Conservation (phyloP, 2,888 invertebrate species). For the Boloria euphrosyne region DNA sequence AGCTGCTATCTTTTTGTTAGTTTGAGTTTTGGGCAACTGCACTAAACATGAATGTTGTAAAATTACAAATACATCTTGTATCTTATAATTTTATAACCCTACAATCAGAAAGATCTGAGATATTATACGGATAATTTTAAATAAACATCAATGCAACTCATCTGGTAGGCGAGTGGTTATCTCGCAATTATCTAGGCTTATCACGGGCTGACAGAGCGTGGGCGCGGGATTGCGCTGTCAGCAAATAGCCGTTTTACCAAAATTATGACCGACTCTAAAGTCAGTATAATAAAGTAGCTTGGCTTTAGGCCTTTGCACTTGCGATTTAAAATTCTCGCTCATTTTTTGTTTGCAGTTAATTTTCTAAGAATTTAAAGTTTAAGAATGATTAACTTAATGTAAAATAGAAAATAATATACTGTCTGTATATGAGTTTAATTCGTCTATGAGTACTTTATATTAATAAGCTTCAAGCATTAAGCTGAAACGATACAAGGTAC, state of each 20-base stretch:
- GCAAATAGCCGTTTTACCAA: conserved; percentile 46
- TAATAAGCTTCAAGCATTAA: too few relatives aligned
- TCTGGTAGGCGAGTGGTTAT: conserved; percentile 40
- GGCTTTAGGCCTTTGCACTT: conserved; percentile 26
- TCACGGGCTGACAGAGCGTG: conserved; percentile 39
- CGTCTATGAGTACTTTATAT: too few relatives aligned
- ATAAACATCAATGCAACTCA: conserved; percentile 33
- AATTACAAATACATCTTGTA: too few relatives aligned
- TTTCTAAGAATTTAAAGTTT: background rate
- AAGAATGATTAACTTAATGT: background rate
- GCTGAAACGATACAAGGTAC: too few relatives aligned
- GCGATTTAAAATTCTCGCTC: conserved; percentile 18
- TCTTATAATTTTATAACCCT: background rate
- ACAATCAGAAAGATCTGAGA: background rate
- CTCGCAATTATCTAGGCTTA: conserved; percentile 46
- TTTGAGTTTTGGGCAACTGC: too few relatives aligned
- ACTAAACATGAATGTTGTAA: too few relatives aligned
- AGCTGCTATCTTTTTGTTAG: too few relatives aligned
- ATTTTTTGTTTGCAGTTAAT: background rate
- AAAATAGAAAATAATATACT: background rate
- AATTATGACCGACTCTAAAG: conserved; percentile 44
- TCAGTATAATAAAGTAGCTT: conserved; percentile 45
- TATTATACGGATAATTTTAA: conserved; percentile 34
- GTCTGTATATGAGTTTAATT: too few relatives aligned
- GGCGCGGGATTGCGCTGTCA: conserved; percentile 44